phyloP scores from a whole-genome alignment of 2,888 invertebrate species.

The Trilocha varians region DNA sequence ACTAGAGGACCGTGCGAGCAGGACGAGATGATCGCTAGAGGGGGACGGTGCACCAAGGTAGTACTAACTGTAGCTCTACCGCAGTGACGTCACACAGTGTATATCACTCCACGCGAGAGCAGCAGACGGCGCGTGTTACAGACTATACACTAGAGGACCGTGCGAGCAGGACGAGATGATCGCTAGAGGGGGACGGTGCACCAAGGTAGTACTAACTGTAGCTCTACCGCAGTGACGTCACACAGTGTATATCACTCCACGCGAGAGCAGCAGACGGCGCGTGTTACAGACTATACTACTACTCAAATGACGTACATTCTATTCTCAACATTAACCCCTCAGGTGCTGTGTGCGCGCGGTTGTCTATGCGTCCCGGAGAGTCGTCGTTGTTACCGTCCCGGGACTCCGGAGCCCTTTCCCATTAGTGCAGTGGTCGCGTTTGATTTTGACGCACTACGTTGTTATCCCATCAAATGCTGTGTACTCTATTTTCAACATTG shows the following conservation, averaged over 20 bases:
- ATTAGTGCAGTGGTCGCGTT: conserved; percentile 83
- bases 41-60: conserved; percentile 76
- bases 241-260: no score
- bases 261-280: conserved; percentile 72
- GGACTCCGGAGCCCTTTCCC: conserved; percentile 83
- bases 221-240: no score
- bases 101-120: no score
- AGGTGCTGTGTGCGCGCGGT: conserved; percentile 82
- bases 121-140: conserved; percentile 79
- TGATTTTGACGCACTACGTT: conserved; percentile 86
- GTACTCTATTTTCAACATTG: no score
- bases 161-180: conserved; percentile 80
- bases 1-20: conserved; percentile 84
- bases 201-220: no score
- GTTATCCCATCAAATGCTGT: no score
- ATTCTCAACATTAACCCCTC: no score
- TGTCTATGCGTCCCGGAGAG: conserved; percentile 83
- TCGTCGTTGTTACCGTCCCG: conserved; percentile 84
- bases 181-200: conserved; percentile 78
- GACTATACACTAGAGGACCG: conserved; percentile 85
- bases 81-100: no score
- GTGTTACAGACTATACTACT: conserved; percentile 84
- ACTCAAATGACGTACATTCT: no score
- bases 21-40: conserved; percentile 79
- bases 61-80: background rate